Conservation (phyloP, 1,140 invertebrate species). For the Drosophila fuyamai region DNA sequence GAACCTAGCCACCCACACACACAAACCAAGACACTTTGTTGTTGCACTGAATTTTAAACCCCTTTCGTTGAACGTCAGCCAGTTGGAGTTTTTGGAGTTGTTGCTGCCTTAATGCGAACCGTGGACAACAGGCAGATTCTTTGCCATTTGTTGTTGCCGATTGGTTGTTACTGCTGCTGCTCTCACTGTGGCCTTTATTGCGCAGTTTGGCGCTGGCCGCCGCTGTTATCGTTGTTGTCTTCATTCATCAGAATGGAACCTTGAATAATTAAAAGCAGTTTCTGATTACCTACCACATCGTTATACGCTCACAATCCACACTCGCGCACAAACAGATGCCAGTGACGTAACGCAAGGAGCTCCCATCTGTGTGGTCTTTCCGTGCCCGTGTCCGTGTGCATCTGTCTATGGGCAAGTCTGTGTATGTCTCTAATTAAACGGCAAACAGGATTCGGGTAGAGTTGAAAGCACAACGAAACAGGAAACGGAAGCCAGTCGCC, state of each 20-base stretch:
- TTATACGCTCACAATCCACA: slow-evolving; percentile 78
- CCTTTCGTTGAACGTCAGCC: slow-evolving; percentile 54
- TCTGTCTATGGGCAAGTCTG: slow-evolving; percentile 13
- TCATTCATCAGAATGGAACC: slow-evolving; percentile 84
- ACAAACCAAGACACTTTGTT: slow-evolving; percentile 29
- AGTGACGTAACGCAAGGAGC: slow-evolving; percentile 42
- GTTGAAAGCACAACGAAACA: slow-evolving; percentile 81
- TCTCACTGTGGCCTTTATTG: slow-evolving; percentile 68
- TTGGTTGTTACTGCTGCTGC: slow-evolving; percentile 4
- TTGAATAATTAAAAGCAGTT: slow-evolving; percentile 84
- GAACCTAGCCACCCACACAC: slow-evolving; percentile 7
- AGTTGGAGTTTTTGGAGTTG: slow-evolving; percentile 25
- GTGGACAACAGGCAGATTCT: slow-evolving; percentile 22
- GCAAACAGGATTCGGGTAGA: slow-evolving; percentile 82
- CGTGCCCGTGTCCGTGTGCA: slow-evolving; percentile 52
- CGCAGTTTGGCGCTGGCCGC: slow-evolving; percentile 70
- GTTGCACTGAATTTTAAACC: slow-evolving; percentile 75
- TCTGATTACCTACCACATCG: slow-evolving; percentile 84
- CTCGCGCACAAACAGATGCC: slow-evolving; percentile 34
- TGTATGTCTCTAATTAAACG: slow-evolving; percentile 83
- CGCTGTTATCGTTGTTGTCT: slow-evolving; percentile 74
- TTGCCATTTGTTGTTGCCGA: slow-evolving; percentile 11
- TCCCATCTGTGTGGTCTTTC: slow-evolving; percentile 3
- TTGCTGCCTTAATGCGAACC: slow-evolving; percentile 68
- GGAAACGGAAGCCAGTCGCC: slow-evolving; percentile 82